phyloP scores from a whole-genome alignment of 2,888 invertebrate species.

The Coelinius sp. region DNA sequence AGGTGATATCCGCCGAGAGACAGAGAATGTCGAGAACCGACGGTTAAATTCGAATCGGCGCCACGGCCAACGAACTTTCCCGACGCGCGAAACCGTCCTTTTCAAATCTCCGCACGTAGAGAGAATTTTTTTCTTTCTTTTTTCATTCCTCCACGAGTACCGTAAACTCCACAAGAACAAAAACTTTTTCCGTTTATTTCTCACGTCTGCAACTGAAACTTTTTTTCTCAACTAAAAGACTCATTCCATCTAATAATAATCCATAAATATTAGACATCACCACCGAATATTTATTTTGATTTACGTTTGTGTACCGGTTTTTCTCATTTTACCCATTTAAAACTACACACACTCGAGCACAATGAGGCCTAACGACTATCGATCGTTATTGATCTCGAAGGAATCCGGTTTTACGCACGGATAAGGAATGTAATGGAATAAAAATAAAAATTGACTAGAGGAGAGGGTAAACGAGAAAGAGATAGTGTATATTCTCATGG shows the following conservation, averaged over 20 bases:
- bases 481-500: slow-evolving; percentile 30
- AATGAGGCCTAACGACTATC: slow-evolving; percentile 10
- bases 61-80: slow-evolving; percentile 44
- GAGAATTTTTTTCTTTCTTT: neutral
- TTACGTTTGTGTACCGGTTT: neutral
- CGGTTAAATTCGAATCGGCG: slow-evolving; percentile 44
- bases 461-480: slow-evolving; percentile 19
- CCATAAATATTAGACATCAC: neutral
- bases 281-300: neutral
- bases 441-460: neutral
- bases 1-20: slow-evolving; percentile 15
- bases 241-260: neutral
- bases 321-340: neutral
- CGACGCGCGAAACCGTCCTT: slow-evolving; percentile 36
- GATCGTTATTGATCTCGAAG: slow-evolving; percentile 35
- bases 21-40: slow-evolving; percentile 33
- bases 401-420: slow-evolving; percentile 31
- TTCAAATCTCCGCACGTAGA: slow-evolving; percentile 22
- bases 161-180: neutral
- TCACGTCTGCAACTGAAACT: neutral
- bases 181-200: neutral
- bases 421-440: slow-evolving; percentile 9
- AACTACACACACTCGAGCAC: slow-evolving; percentile 10
- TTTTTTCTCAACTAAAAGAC: neutral
- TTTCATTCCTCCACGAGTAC: neutral